Evolutionary conservation across 1,140 invertebrate genomes (phyloP).

Genomic region (Megalopta genalis): DNA sequence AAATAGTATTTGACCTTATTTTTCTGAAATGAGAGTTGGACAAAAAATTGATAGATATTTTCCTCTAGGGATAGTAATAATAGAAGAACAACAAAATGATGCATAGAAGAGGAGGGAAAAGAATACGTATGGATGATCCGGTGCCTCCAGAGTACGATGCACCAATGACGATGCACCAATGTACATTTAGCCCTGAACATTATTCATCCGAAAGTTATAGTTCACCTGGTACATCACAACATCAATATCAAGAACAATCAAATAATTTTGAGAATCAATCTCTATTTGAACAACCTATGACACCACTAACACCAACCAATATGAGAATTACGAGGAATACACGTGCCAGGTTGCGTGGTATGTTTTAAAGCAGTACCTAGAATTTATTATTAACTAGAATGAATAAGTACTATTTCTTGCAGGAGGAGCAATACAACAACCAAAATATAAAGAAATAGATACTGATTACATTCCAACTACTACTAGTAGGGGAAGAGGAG

Average conservation of each 20-base stretch:
- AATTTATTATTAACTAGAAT: slow-evolving; percentile 1
- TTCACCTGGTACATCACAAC: slow-evolving; percentile 73
- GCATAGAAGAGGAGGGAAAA: slow-evolving; percentile 91
- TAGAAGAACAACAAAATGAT: slow-evolving; percentile 78
- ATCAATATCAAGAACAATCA: slow-evolving; percentile 74
- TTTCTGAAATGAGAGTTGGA: neutral
- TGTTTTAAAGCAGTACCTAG: slow-evolving; percentile 11
- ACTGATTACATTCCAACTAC: slow-evolving; percentile 71
- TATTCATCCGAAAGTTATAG: slow-evolving; percentile 76
- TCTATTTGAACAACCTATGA: slow-evolving; percentile 78
- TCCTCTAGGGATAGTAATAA: slow-evolving; percentile 2
- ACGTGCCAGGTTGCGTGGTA: slow-evolving; percentile 78
- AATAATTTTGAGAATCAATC: slow-evolving; percentile 68
- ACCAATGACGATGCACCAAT: no score
- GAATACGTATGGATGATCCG: slow-evolving; percentile 94
- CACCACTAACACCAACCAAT: slow-evolving; percentile 75
- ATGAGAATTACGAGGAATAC: slow-evolving; percentile 80
- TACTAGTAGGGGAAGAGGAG: slow-evolving; percentile 63
- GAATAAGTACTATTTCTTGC: slow-evolving; percentile 28
- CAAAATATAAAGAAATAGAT: slow-evolving; percentile 78
- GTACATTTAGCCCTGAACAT: slow-evolving; percentile 71
- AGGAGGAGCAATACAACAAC: slow-evolving; percentile 76
- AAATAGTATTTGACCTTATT: neutral
- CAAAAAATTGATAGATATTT: neutral
- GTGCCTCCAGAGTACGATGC: slow-evolving; percentile 90